Conservation (phyloP, 30 jellyfish, hydroid and myxozoan genomes). For the Chrysaora quinquecirrha region DNA sequence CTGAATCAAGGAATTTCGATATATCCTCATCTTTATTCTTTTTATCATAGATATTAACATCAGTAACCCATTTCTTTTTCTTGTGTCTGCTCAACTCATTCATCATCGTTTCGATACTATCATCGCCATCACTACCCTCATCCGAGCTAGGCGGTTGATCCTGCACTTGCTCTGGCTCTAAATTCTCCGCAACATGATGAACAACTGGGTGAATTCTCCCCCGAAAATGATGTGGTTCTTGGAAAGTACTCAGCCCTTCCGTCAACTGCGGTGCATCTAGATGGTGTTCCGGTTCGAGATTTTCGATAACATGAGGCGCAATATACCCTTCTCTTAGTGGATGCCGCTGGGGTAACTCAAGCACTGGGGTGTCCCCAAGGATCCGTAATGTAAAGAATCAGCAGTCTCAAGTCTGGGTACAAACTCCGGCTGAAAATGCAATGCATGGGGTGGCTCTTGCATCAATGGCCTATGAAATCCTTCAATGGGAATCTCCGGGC, state of each 20-base stretch:
- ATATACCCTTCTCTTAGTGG: constrained; percentile 31
- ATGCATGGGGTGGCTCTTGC: constrained; percentile 18
- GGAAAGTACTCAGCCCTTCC: background rate
- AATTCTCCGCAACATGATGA: constrained; percentile 29
- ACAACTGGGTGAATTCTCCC: constrained; percentile 1
- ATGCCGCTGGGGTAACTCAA: constrained; percentile 41
- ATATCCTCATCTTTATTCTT: constrained; percentile 79
- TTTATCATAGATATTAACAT: constrained; percentile 91
- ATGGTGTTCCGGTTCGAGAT: background rate
- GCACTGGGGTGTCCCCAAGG: constrained; percentile 59
- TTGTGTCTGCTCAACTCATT: constrained; percentile 54
- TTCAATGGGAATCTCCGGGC: background rate
- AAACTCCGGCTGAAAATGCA: constrained; percentile 6
- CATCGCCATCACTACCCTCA: constrained; percentile 47
- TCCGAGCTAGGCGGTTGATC: background rate
- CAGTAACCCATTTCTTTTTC: constrained; percentile 95
- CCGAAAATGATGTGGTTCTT: constrained; percentile 9
- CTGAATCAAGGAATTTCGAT: constrained; percentile 61
- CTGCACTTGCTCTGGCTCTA: background rate
- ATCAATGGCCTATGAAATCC: background rate
- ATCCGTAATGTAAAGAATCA: constrained; percentile 37
- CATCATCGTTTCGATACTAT: constrained; percentile 63
- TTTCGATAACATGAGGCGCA: constrained; percentile 21
- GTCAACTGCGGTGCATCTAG: constrained; percentile 6
- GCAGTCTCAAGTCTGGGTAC: background rate